Conservation (phyloP, 2,113 vertebrate species). For the Corydoras sp. region DNA sequence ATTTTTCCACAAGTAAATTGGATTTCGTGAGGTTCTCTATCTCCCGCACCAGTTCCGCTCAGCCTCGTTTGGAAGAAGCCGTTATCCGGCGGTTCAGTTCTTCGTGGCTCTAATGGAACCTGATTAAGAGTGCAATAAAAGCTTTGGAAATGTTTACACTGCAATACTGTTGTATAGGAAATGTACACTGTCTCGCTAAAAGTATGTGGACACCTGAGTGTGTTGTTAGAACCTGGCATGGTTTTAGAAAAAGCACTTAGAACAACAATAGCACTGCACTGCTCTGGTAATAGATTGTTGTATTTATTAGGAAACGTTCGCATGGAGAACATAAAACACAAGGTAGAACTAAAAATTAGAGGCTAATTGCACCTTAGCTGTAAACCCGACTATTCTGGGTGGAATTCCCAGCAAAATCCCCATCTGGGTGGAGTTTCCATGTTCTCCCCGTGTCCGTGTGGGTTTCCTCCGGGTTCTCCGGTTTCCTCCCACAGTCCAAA, state of each 20-base stretch:
- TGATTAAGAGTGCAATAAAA: constrained; percentile 18
- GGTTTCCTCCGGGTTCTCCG: too few relatives aligned
- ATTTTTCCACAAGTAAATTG: constrained; percentile 63
- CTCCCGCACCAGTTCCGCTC: not conserved
- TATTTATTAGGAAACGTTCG: too few relatives aligned
- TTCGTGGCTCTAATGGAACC: not conserved
- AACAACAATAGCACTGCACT: constrained; percentile 20
- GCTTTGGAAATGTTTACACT: constrained; percentile 31
- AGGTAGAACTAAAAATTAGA: too few relatives aligned
- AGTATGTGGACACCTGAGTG: not conserved
- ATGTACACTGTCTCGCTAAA: not conserved
- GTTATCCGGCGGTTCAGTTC: not conserved
- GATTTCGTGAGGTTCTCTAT: constrained; percentile 56
- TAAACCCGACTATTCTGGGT: too few relatives aligned
- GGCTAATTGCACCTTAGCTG: too few relatives aligned
- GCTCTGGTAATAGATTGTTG: constrained; percentile 22
- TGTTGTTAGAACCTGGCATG: too few relatives aligned
- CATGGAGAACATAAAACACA: too few relatives aligned
- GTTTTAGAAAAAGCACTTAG: too few relatives aligned
- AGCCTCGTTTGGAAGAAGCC: not conserved
- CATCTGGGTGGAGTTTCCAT: too few relatives aligned
- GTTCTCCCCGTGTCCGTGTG: too few relatives aligned
- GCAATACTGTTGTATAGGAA: not conserved
- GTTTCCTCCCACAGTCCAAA: too few relatives aligned
- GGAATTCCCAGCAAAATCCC: too few relatives aligned